A percentile compares a stretch with the other conserved stretches of the same genome.
These are phyloP conservation scores for Geothlypis trichas DNA, from an alignment of 2,113 vertebrate species.

Conservation along the genomic window DNA sequence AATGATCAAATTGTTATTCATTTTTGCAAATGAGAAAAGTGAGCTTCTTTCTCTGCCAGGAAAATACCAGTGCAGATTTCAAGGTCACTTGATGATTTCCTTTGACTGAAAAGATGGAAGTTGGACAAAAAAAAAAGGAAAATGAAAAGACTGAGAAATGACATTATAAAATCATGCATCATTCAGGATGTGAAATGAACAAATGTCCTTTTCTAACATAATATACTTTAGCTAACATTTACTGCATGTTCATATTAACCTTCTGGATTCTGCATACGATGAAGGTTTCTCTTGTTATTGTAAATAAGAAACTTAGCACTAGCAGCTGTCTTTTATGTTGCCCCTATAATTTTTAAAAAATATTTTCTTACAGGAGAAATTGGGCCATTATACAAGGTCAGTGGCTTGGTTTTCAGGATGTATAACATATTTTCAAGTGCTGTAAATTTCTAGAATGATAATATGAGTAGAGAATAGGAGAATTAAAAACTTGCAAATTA, in stretches of 20 bases:
- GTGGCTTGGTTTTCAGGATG: neutral
- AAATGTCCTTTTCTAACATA: constrained; percentile 39
- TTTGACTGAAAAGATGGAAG: constrained; percentile 38
- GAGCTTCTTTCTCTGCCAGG: constrained; percentile 65
- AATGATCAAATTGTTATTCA: constrained; percentile 84
- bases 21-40: constrained; percentile 79
- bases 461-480: neutral
- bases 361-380: neutral
- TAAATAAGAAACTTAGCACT: neutral
- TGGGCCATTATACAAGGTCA: neutral
- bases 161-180: constrained; percentile 38
- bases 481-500: neutral
- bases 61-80: constrained; percentile 76
- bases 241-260: neutral
- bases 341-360: neutral
- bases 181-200: constrained; percentile 30
- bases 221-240: constrained; percentile 20
- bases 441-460: neutral
- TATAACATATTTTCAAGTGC: neutral
- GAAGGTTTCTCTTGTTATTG: neutral
- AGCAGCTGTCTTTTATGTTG: neutral
- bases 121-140: neutral
- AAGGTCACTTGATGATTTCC: constrained; percentile 76
- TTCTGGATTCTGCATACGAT: neutral
- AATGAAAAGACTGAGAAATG: constrained; percentile 26